A percentile compares a stretch with the other conserved stretches of the same genome.
phyloP scores from a whole-genome alignment of 2,113 vertebrate species.

The Engystomops pustulosus region DNA sequence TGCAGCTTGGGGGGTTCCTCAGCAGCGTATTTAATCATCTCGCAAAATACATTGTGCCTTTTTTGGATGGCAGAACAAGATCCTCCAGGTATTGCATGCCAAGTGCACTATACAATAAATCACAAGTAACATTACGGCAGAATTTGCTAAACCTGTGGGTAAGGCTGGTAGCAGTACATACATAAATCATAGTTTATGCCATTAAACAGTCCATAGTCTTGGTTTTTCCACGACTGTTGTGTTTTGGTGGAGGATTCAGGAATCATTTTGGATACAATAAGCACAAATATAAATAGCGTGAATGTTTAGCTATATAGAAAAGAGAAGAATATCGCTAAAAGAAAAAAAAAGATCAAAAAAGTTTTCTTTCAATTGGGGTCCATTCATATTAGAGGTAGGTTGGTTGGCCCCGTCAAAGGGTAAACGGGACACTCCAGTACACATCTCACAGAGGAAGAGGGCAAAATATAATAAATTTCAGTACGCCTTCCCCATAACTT shows the following conservation, averaged over 20 bases:
- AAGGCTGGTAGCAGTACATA: conserved; percentile 15
- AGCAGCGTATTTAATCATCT: neutral
- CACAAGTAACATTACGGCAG: conserved; percentile 27
- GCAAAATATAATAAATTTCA: no score
- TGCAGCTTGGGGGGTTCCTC: conserved; percentile 1
- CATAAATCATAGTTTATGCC: conserved; percentile 35
- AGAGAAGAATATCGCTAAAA: no score
- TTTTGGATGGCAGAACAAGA: neutral
- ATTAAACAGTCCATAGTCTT: conserved; percentile 27
- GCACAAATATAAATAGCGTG: neutral
- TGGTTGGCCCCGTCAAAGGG: no score
- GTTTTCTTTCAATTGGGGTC: no score
- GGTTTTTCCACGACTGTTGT: neutral
- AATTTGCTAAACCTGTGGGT: conserved; percentile 32
- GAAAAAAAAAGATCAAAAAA: no score
- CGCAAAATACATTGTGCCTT: conserved; percentile 15
- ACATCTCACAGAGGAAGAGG: no score
- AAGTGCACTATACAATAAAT: conserved; percentile 34
- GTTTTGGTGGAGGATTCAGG: neutral
- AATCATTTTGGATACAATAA: neutral
- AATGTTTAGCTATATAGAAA: no score
- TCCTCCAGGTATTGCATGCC: conserved; percentile 13
- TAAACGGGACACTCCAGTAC: no score
- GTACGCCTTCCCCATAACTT: no score
- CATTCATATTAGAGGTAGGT: no score